A percentile compares a stretch with the other conserved stretches of the same genome.
Evolutionary conservation across 2,797 vertebrate genomes (phyloP).

Genomic region (Parambassis ranga): DNA sequence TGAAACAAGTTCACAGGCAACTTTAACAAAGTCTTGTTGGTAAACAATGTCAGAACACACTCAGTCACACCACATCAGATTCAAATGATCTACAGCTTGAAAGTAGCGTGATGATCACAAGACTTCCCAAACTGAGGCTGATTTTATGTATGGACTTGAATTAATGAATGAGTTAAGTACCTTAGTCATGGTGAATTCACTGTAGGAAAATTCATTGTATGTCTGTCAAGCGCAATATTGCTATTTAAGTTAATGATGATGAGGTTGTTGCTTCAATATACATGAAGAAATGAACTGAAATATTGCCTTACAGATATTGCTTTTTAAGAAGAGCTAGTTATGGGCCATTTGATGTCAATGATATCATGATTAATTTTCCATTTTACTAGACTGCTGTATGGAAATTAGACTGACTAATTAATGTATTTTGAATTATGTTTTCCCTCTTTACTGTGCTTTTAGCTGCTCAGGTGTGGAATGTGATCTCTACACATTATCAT

Average conservation of each 20-base stretch:
- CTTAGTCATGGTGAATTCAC: background rate
- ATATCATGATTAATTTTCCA: background rate
- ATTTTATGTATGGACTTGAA: background rate
- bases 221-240: too few species aligned
- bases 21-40: background rate
- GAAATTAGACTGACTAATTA: background rate
- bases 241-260: too few species aligned
- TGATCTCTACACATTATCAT: background rate
- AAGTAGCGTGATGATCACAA: conserved; percentile 36
- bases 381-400: background rate
- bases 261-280: too few species aligned
- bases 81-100: background rate
- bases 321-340: background rate
- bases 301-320: background rate
- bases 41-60: background rate
- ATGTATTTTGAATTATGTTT: background rate
- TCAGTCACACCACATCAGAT: background rate
- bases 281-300: background rate
- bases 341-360: background rate
- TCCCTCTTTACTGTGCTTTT: background rate
- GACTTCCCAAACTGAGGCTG: background rate
- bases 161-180: background rate
- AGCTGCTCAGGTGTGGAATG: background rate
- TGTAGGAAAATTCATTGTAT: too few species aligned
- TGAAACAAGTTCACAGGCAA: conserved; percentile 24